A percentile compares a stretch with the other conserved stretches of the same genome.
Evolutionary conservation across 2,888 invertebrate genomes (phyloP).

Genomic region (Monochamus alternatus): DNA sequence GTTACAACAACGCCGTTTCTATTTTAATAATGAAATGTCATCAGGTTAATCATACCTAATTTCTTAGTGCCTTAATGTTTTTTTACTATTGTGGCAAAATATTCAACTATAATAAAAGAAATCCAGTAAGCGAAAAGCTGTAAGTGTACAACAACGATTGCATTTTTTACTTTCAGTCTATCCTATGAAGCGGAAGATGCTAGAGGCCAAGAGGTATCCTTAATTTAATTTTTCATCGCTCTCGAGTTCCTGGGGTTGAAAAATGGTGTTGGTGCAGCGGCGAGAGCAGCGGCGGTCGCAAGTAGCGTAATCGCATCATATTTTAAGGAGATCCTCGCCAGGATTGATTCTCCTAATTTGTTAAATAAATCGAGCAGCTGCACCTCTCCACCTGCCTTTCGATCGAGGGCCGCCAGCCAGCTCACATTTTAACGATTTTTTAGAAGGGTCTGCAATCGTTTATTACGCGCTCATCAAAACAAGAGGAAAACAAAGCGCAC

Average conservation of each 20-base stretch:
- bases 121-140: too few relatives aligned
- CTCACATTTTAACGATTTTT: constrained; percentile 25
- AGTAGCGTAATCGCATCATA: constrained; percentile 35
- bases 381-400: constrained; percentile 33
- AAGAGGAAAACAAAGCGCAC: neutral
- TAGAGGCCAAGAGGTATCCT: neutral
- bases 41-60: too few relatives aligned
- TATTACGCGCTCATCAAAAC: constrained; percentile 1
- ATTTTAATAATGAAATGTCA: too few relatives aligned
- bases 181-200: too few relatives aligned
- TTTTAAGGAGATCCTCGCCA: constrained; percentile 26
- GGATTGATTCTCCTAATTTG: constrained; percentile 41
- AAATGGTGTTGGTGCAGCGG: constrained; percentile 20
- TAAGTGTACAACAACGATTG: too few relatives aligned
- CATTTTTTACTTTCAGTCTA: too few relatives aligned
- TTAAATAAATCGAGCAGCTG: constrained; percentile 42
- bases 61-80: too few relatives aligned
- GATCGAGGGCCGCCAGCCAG: constrained; percentile 17
- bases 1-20: too few relatives aligned
- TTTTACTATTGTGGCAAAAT: too few relatives aligned
- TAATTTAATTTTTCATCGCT: constrained; percentile 27
- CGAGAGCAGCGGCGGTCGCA: constrained; percentile 12
- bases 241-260: neutral
- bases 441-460: constrained; percentile 19
- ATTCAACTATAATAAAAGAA: too few relatives aligned